Evolutionary conservation across 2,797 vertebrate genomes (phyloP).

Genomic region (Oreochromis grahami): DNA sequence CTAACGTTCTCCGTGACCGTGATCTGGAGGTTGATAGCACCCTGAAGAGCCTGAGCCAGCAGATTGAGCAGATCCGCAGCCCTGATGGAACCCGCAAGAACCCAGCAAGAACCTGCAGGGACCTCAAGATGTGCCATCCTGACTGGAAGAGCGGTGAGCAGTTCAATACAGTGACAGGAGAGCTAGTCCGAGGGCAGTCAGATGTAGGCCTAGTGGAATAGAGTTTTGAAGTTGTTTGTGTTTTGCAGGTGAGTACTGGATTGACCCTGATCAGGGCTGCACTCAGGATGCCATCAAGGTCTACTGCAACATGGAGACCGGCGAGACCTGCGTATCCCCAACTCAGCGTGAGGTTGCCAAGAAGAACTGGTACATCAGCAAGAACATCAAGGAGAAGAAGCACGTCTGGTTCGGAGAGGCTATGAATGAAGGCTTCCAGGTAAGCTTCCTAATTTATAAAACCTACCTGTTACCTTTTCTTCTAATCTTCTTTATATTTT

Average conservation of each 20-base stretch:
- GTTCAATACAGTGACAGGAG: background rate
- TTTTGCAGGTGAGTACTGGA: slow-evolving; percentile 91
- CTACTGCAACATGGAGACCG: slow-evolving; percentile 97
- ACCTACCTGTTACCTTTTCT: background rate
- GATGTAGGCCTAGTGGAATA: accelerated
- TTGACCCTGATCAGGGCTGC: slow-evolving; percentile 98
- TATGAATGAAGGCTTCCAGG: slow-evolving; percentile 94
- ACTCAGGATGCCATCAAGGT: slow-evolving; percentile 96
- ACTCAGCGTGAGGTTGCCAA: slow-evolving; percentile 76
- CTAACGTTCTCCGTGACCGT: slow-evolving; percentile 92
- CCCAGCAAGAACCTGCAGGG: slow-evolving; percentile 95
- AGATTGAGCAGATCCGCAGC: slow-evolving; percentile 98
- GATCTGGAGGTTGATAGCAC: slow-evolving; percentile 96
- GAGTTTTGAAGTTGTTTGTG: background rate
- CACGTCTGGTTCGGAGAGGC: slow-evolving; percentile 96
- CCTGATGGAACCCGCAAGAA: slow-evolving; percentile 97
- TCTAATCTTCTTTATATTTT: background rate
- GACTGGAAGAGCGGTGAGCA: slow-evolving; percentile 96
- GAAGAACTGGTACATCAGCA: slow-evolving; percentile 97
- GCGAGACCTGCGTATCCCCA: slow-evolving; percentile 89
- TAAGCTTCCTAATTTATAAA: slow-evolving; percentile 39
- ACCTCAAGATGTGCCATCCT: slow-evolving; percentile 98
- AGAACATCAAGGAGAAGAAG: slow-evolving; percentile 94
- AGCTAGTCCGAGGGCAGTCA: background rate
- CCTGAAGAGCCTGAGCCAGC: slow-evolving; percentile 97